Percentiles rank a stretch among this genome's conserved stretches.
phyloP scores from a whole-genome alignment of 2,888 invertebrate species.

The Yponomeuta malinellus region DNA sequence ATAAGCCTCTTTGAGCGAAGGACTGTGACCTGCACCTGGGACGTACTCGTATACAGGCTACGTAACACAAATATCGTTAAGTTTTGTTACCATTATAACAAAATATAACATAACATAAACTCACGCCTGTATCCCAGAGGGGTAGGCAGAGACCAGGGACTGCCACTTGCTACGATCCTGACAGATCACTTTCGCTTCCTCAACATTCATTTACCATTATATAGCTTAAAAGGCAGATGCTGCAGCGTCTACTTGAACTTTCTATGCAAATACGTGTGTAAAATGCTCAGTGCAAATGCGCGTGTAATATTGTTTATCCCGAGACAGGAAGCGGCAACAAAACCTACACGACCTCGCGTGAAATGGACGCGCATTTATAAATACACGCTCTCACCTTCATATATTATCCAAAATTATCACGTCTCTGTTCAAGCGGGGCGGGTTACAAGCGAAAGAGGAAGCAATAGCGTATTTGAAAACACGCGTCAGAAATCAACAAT shows the following conservation, averaged over 20 bases:
- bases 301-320: conserved; percentile 13
- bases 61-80: too few relatives aligned
- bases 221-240: not conserved
- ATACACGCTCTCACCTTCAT: conserved; percentile 67
- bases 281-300: not conserved
- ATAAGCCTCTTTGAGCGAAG: too few relatives aligned
- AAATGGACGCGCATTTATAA: conserved; percentile 38
- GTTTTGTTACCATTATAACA: too few relatives aligned
- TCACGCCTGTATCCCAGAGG: too few relatives aligned
- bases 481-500: not conserved
- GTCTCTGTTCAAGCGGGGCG: conserved; percentile 23
- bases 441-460: conserved; percentile 13
- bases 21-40: too few relatives aligned
- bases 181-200: too few relatives aligned
- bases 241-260: not conserved
- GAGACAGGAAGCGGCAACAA: conserved; percentile 46
- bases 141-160: too few relatives aligned
- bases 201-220: too few relatives aligned
- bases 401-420: conserved; percentile 64
- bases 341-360: conserved; percentile 38
- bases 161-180: too few relatives aligned
- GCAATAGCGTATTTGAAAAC: not conserved
- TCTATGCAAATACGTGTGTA: not conserved
- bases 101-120: too few relatives aligned
- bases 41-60: too few relatives aligned